Evolutionary conservation across 2,888 invertebrate species (phyloP), one percentile per base, ranked within the genome.

Genomic region (Ptychoptera albimana): DNA sequence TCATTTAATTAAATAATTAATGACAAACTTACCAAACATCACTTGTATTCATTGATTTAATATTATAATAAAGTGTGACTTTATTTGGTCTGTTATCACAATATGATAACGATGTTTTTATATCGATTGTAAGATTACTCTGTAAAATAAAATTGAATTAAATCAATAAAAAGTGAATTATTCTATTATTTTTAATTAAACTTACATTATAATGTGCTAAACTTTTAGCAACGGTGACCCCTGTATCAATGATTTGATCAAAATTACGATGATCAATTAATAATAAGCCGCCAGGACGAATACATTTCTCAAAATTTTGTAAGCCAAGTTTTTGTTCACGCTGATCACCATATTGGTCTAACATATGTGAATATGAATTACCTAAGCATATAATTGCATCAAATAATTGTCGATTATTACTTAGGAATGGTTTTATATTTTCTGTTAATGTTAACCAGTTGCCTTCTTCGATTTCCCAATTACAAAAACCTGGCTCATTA

Each of bases 221-320:
- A 55, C 84, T 86, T 60, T 85, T 83, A 30, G 80, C 72, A 1
- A 88, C 86, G 3, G 86, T 84, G 8, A 71, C 68, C 6, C 89
- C 88, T 12, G 72, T 73, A 45, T 77, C 75, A 50, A 89, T 74
- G 49, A 88, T 86, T 39, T 76, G 70, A 57, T 91, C 91, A 52
- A 88, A 91, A 61, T 91, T 91, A 56, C 89, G 77, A 56, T 91
- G 91, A 61, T 91, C 89, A 43, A 91, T 88, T 41, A 89, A 66
- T 38, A 91, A 65, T 11, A 88, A 68, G 0, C 91, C 89, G 5
- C 87, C 88, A 0, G 87, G 86, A 60, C 83, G 86, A 4, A 91
- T 71, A 60, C 87, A 84, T 53, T 74, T 73, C 50, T 82, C 78
- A 59, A 91, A 91, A 64, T 91, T 88, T 42, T 60, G 64, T 14